A percentile compares a stretch with the other conserved stretches of the same genome.
phyloP scores from a whole-genome alignment of 64 coral and sea anemone species.

The Anthopleura sola region DNA sequence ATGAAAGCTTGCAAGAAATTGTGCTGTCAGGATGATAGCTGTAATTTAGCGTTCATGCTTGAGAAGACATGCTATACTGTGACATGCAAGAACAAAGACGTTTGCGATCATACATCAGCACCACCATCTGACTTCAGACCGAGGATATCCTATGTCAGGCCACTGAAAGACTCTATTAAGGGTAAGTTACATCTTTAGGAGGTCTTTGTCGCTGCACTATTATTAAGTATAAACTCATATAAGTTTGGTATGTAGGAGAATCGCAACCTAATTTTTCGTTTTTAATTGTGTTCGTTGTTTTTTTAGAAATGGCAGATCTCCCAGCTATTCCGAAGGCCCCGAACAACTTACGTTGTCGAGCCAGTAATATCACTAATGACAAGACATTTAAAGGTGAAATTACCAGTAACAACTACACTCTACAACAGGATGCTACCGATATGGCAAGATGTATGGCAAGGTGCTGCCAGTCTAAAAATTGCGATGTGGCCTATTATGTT shows the following conservation, averaged over 20 bases:
- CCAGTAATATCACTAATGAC: slow-evolving; percentile 81
- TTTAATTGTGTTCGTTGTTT: no score
- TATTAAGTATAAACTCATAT: background rate
- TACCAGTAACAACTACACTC: slow-evolving; percentile 68
- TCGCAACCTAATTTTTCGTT: background rate
- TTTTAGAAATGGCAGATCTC: slow-evolving; percentile 21
- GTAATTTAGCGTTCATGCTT: slow-evolving; percentile 86
- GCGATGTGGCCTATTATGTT: slow-evolving; percentile 73
- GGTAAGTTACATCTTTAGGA: background rate
- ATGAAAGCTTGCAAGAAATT: slow-evolving; percentile 72
- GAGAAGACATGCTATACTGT: slow-evolving; percentile 89
- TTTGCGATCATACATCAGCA: slow-evolving; percentile 80
- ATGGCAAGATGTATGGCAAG: slow-evolving; percentile 85
- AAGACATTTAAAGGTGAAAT: slow-evolving; percentile 50
- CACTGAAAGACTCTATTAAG: slow-evolving; percentile 18
- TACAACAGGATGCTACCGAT: slow-evolving; percentile 41
- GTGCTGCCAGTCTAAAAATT: slow-evolving; percentile 76
- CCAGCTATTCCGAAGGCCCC: slow-evolving; percentile 52
- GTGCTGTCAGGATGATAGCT: slow-evolving; percentile 68
- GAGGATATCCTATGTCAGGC: slow-evolving; percentile 80
- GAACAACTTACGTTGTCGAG: slow-evolving; percentile 65
- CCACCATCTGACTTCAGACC: slow-evolving; percentile 80
- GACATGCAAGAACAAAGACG: slow-evolving; percentile 71
- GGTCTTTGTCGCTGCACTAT: background rate
- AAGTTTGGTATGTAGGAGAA: background rate